Evolutionary conservation across 2,797 vertebrate genomes (phyloP), one percentile per base, ranked within the genome.

Genomic region (Tenualosa thibaudeaui): DNA sequence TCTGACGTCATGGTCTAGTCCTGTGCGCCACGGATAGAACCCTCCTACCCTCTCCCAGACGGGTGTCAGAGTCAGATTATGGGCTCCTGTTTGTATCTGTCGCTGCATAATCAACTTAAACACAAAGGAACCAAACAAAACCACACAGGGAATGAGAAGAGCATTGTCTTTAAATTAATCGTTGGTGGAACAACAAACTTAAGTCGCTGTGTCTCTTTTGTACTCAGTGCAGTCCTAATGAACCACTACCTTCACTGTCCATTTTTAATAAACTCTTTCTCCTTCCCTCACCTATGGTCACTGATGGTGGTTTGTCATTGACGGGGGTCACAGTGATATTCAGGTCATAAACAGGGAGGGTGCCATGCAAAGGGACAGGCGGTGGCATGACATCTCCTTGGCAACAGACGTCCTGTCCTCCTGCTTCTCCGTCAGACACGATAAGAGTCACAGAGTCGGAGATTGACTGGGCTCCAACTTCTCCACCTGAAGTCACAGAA

Each of bases 261-360:
- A 65, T 26, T 24, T 31, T 31, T 31, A 31, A 31, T 8, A 40
- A 3, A 17, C 15, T 3, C 19, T 58, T 58, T 37, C 12, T 75
- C 31, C 31, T 3, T 17, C 1, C 65, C 90, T 89, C 91, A 95
- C 92, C 89, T 83, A 89, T 82, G 0, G 87, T 87, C 87, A 94
- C 53, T 8, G 85, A 5, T 22, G 95, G 94, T 60, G 90, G 85
- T 56, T 92, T 89, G 88, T 95, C 95, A 92, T 95, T 94, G 83
- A 93, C 82, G 8, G 95, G 95, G 81, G 94, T 88, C 12, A 96
- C 53, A 5, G 93, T 95, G 92, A 94, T 81, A 71, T 94, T 96
- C 51, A 94, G 91, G 89, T 96, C 94, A 37, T 94, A 95, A 53
- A 95, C 91, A 81, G 94, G 94, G 87, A 96, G 95, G 43, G 87